phyloP scores from a whole-genome alignment of 2,113 vertebrate genomes.

The Ailurus styani region DNA sequence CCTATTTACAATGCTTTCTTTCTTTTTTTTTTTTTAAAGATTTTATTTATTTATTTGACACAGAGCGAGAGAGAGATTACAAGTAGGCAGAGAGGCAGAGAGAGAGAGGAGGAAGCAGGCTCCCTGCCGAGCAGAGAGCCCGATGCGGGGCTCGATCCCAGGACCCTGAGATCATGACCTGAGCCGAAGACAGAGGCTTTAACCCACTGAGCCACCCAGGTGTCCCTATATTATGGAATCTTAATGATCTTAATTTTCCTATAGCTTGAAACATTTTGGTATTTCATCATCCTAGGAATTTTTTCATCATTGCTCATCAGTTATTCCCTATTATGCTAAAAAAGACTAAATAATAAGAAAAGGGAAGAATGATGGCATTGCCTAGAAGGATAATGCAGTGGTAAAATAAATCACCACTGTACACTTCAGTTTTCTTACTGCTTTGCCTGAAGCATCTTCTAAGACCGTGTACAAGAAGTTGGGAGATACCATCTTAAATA shows the following conservation, averaged over 20 bases:
- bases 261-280: background rate
- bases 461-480: background rate
- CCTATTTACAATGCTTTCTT: background rate
- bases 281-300: slow-evolving; percentile 5
- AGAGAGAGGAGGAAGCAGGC: too few species aligned
- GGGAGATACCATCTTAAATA: background rate
- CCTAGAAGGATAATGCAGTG: background rate
- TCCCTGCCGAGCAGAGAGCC: too few species aligned
- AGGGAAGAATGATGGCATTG: background rate
- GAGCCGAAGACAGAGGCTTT: too few species aligned
- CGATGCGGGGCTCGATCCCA: too few species aligned
- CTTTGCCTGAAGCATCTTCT: slow-evolving; percentile 8
- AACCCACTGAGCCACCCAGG: too few species aligned
- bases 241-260: slow-evolving; percentile 3
- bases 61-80: too few species aligned
- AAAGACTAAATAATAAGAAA: background rate
- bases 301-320: background rate
- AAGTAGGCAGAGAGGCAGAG: too few species aligned
- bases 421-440: background rate
- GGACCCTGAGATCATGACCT: too few species aligned
- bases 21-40: too few species aligned
- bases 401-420: background rate
- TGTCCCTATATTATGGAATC: background rate
- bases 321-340: background rate
- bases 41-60: too few species aligned